Percentiles rank a stretch among this genome's conserved stretches.
phyloP scores from a whole-genome alignment of 2,797 vertebrate species.

The Parauchenoglanis punctatus region DNA sequence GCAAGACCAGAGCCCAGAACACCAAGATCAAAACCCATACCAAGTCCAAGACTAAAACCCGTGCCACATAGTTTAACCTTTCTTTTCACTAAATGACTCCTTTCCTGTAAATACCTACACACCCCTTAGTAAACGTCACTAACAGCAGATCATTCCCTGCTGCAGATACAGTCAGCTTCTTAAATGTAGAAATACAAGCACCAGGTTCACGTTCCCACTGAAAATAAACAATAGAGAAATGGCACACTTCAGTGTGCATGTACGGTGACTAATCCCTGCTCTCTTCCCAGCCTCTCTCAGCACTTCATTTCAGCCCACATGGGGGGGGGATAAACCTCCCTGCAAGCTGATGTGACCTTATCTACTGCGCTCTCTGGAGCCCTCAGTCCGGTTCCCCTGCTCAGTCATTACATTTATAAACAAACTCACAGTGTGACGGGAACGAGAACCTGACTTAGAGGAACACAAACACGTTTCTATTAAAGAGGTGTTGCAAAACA shows the following conservation, averaged over 20 bases:
- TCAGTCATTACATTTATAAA: neutral
- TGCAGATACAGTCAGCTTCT: neutral
- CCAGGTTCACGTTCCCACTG: neutral
- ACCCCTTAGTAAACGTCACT: neutral
- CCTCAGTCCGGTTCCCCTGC: neutral
- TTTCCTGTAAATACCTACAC: neutral
- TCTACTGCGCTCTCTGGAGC: neutral
- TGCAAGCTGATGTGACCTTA: slow-evolving; percentile 1
- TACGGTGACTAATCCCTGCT: neutral
- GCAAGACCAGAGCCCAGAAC: neutral
- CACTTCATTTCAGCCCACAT: neutral
- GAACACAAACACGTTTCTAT: neutral
- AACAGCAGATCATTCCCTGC: neutral
- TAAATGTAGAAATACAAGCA: neutral
- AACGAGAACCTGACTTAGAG: neutral
- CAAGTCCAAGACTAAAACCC: too few species aligned
- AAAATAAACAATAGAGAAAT: neutral
- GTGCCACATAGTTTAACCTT: neutral
- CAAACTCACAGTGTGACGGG: neutral
- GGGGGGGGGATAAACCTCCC: neutral
- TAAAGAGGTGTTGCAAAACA: neutral
- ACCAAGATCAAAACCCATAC: neutral
- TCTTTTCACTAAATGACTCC: neutral
- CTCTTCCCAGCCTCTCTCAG: neutral
- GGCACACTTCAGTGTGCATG: neutral